These are phyloP conservation scores for Panulirus ornatus DNA, from an alignment of 1,140 invertebrate species.

Conservation along the genomic window DNA sequence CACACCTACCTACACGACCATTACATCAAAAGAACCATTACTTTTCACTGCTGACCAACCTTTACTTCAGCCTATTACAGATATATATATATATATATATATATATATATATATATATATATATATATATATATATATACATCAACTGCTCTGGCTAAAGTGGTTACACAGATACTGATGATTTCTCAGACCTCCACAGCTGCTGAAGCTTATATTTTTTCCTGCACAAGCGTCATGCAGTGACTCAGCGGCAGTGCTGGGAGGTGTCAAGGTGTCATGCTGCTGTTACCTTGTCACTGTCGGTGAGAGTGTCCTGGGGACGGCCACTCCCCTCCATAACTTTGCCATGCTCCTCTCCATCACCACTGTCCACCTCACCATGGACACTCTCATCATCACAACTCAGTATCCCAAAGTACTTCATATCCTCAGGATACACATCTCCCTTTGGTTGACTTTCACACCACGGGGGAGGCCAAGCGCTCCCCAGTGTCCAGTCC, in stretches of 20 bases:
- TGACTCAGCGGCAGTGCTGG: not conserved
- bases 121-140: too few species aligned
- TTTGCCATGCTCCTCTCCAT: too few species aligned
- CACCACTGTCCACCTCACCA: not conserved
- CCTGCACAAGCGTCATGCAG: not conserved
- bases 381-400: not conserved
- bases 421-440: not conserved
- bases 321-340: not conserved
- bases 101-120: too few species aligned
- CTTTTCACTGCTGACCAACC: too few species aligned
- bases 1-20: too few species aligned
- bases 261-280: not conserved
- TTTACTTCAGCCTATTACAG: too few species aligned
- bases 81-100: too few species aligned
- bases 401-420: not conserved
- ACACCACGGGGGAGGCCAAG: not conserved
- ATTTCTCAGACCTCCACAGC: too few species aligned
- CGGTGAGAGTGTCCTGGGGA: not conserved
- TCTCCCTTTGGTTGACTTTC: not conserved
- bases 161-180: too few species aligned
- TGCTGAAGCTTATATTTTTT: not conserved
- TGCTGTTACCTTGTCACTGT: not conserved
- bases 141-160: too few species aligned
- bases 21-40: too few species aligned
- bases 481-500: not conserved